Percentiles rank a stretch among this genome's conserved stretches.
Evolutionary conservation across 2,888 invertebrate species (phyloP).

Genomic region (Netelia melanura): DNA sequence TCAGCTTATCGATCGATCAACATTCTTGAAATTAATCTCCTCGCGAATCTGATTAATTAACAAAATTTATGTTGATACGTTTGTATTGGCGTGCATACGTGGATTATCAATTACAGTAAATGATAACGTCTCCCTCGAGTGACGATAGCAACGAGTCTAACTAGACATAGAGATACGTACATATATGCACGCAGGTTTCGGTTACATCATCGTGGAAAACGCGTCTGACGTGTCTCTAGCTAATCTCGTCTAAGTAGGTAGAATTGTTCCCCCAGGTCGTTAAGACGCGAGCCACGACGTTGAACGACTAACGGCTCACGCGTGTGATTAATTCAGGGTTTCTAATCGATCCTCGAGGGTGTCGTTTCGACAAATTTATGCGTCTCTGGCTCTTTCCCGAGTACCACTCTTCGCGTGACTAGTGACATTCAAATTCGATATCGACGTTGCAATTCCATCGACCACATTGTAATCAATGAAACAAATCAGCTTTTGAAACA

Average conservation of each 20-base stretch:
- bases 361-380: constrained; percentile 27
- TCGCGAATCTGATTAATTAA: neutral
- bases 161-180: neutral
- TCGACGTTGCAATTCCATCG: neutral
- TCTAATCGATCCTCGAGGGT: constrained; percentile 63
- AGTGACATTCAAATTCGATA: constrained; percentile 17
- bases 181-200: neutral
- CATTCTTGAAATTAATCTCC: neutral
- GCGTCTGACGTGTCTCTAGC: constrained; percentile 55
- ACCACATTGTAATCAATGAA: neutral
- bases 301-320: constrained; percentile 43
- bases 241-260: constrained; percentile 66
- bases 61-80: neutral
- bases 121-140: constrained; percentile 8
- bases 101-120: neutral
- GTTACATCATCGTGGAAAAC: constrained; percentile 38
- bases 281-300: constrained; percentile 40
- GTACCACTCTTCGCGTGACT: constrained; percentile 27
- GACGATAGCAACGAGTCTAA: neutral
- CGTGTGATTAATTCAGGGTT: constrained; percentile 63
- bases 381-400: constrained; percentile 4
- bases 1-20: neutral
- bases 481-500: neutral
- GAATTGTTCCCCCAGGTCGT: constrained; percentile 65
- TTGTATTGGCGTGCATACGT: neutral